A percentile compares a stretch with the other conserved stretches of the same genome.
phyloP scores from a whole-genome alignment of 2,888 invertebrate genomes.

The Oeneis ivallda region DNA sequence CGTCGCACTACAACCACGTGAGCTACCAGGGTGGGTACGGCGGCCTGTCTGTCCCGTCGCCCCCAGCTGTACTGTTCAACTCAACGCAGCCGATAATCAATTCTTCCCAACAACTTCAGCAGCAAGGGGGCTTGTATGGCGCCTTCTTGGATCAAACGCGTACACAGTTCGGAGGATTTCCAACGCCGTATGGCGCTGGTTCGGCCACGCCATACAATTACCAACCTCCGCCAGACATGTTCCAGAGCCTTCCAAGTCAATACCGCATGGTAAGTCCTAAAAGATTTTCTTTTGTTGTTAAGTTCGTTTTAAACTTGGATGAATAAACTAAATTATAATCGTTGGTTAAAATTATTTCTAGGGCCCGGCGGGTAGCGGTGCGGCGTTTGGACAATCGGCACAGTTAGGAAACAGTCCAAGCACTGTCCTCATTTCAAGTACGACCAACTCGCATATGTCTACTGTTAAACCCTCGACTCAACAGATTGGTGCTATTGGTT shows the following conservation, averaged over 20 bases:
- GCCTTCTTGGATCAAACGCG: constrained; percentile 90
- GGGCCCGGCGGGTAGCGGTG: constrained; percentile 82
- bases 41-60: constrained; percentile 91
- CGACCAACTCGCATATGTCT: constrained; percentile 94
- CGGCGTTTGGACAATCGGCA: constrained; percentile 90
- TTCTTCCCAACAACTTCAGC: constrained; percentile 82
- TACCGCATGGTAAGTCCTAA: constrained; percentile 69
- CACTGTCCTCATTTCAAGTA: constrained; percentile 93
- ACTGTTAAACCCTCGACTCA: constrained; percentile 91
- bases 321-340: neutral
- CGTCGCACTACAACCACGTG: constrained; percentile 85
- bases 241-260: constrained; percentile 74
- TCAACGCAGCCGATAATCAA: constrained; percentile 84
- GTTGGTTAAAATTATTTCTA: constrained; percentile 14
- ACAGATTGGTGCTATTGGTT: constrained; percentile 91
- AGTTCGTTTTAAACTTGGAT: neutral
- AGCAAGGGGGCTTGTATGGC: constrained; percentile 90
- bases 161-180: constrained; percentile 90
- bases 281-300: neutral
- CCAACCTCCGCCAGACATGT: constrained; percentile 84
- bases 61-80: constrained; percentile 91
- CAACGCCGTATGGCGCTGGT: constrained; percentile 85
- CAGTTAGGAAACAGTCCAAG: constrained; percentile 91
- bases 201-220: constrained; percentile 88
- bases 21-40: constrained; percentile 89